Base-by-base conservation (phyloP, 2,797 vertebrate species). In the Acanthurus leucopareius region DNA sequence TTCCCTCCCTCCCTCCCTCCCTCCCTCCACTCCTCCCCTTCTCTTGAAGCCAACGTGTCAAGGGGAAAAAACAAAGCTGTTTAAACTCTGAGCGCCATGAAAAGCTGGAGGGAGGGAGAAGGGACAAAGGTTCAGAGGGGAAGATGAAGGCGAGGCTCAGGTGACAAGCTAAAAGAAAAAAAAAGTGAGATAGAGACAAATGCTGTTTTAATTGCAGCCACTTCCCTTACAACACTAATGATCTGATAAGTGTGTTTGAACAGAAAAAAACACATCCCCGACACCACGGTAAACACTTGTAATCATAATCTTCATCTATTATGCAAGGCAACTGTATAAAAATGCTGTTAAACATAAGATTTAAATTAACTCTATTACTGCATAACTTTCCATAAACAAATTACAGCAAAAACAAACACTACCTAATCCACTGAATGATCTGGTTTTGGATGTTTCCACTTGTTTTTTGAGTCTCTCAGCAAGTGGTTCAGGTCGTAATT, bases 21-120 rank as follows among this genome's bases (percentile, higher is more conserved):
- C 80, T 86, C 44, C 71, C 59, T 72, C 63, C 40, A 76, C 85
- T 74, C 85, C 82, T 69, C 82, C 78, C 75, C 72, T 80, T 70
- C 69, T 84, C 61, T 67, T 69, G 14, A 59, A 88, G 89, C 88
- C 88, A 91, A 89, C 82, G 88, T 94, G 93, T 90, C 92, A 91
- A 77, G 60, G 19, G 69, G 53, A 79, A 88, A 88, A 89, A 88
- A 88, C 72, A 86, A 88, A 87, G 81, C 87, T 85, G 85, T 85
- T 83, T 40, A 83, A 90, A 86, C 77, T 80, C 69, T 60, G 66
- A 59, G 73, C 54, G 64, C 66, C 56, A 68, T 16, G 35, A 73
- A 79, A 57, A 32, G 53, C 47, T 45, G 1, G 25, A 75, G 15
- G 35, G 42, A 65, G 28, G 15, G 40, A 28, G 28, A 28, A 65